Base-by-base conservation (phyloP, 2,888 invertebrate species). In the Brachynemurus nebulosus region DNA sequence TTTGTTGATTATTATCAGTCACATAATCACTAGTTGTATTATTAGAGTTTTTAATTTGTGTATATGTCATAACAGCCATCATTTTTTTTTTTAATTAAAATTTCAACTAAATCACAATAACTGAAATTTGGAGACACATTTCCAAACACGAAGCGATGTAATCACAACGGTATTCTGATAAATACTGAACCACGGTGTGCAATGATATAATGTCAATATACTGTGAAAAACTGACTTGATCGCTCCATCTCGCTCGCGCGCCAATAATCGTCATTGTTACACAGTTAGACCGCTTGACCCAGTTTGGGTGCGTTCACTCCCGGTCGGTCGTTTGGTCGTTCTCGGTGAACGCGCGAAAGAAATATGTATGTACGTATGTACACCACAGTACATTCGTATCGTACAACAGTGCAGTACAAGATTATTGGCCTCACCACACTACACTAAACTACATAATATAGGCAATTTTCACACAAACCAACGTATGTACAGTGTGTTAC, bases 241-340 rank as follows among this genome's bases (percentile, higher is more conserved):
- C n/a, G n/a, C n/a, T n/a, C n/a, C n/a, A n/a, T n/a, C n/a, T n/a
- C n/a, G n/a, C n/a, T n/a, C n/a, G n/a, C n/a, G n/a, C 30, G 30
- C n/a, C 14, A 18, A 40, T 20, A 12, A 17, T 27, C 25, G 27
- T 40, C 18, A 42, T 11, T 20, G 16, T 19, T 60, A 64, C 60
- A 64, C 66, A 71, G 71, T 72, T 73, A 72, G 77, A 61, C 76
- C 71, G 74, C 76, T 70, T 78, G 80, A 78, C 80, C 80, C 74
- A 80, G 72, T 80, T 80, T 70, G 72, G 74, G 81, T 78, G 74
- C 78, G 74, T 78, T 79, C 75, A 76, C 77, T 62, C 77, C n/a
- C n/a, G n/a, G n/a, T n/a, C n/a, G n/a, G n/a, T n/a, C n/a, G n/a
- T n/a, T n/a, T n/a, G n/a, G n/a, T n/a, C n/a, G n/a, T n/a, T n/a